Evolutionary conservation across 2,113 vertebrate species (phyloP), one percentile per base, ranked within the genome.

Genomic region (Limanda limanda): DNA sequence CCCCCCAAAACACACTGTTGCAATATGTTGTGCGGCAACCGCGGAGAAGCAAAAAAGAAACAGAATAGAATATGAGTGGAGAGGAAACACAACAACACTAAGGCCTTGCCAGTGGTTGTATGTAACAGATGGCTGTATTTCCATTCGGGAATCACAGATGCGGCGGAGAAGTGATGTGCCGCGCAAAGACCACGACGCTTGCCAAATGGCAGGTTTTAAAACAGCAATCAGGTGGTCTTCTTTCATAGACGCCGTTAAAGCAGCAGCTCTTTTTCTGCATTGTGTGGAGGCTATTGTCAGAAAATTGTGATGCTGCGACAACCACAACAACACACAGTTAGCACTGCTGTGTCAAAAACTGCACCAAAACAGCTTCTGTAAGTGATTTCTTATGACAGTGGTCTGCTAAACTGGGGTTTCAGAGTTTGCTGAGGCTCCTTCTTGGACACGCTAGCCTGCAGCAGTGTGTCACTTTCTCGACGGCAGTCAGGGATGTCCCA

Each of bases 401-500:
- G 62, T 64, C 81, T 64, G 65, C 48, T 71, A 78, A 84, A 88
- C 45, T 76, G 71, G 68, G 25, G 31, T 31, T 31, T 78, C 75
- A 37, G 78, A 89, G 55, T 86, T 88, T 87, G 88, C 82, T 87
- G 71, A 89, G 86, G 80, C 86, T 87, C 84, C 56, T 20, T 87
- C 89, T 76, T 87, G 65, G 84, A 74, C 76, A 68, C 48, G 6
- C 82, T 74, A 40, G 84, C 90, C 90, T 86, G 71, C 81, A 85
- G 90, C 86, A 87, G 76, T 70, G 88, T 88, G 90, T 88, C 88
- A 88, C 73, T 86, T 86, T 92, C 86, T 89, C 81, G 74, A 84
- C 76, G n/a, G 84, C 83, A 86, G 84, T 88, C 85, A 89, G 84
- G 86, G 86, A 82, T 91, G 92, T 92, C 91, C 91, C 92, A 93